phyloP scores from a whole-genome alignment of 30 jellyfish, hydroid and myxozoan species.

The Hydractinia echinata region DNA sequence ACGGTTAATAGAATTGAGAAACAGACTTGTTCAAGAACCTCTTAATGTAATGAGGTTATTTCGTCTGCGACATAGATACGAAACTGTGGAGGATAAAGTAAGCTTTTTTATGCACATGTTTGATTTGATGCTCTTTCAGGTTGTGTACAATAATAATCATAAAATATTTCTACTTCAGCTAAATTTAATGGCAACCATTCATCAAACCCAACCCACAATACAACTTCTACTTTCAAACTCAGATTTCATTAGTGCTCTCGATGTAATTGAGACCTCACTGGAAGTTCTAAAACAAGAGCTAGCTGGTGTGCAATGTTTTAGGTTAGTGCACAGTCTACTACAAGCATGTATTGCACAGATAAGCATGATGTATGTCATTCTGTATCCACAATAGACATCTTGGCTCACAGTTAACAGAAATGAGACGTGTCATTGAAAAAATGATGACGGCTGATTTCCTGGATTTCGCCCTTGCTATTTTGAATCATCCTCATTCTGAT shows the following conservation, averaged over 20 bases:
- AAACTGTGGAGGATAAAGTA: conserved; percentile 80
- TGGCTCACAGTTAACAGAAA: conserved; percentile 92
- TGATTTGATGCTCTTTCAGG: no score
- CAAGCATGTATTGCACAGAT: background rate
- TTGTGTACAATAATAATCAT: no score
- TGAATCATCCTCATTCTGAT: conserved; percentile 39
- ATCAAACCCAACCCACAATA: conserved; percentile 96
- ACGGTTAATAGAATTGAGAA: conserved; percentile 53
- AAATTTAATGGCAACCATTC: conserved; percentile 93
- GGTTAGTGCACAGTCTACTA: conserved; percentile 30
- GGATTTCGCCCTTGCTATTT: conserved; percentile 57
- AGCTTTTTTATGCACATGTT: background rate
- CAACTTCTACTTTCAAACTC: conserved; percentile 77
- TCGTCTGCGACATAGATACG: conserved; percentile 73
- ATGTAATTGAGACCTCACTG: conserved; percentile 75
- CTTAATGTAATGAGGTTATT: conserved; percentile 59
- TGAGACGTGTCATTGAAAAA: conserved; percentile 81
- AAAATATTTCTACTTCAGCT: conserved; percentile 33
- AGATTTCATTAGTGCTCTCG: conserved; percentile 92
- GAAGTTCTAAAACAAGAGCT: conserved; percentile 91
- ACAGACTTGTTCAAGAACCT: conserved; percentile 44
- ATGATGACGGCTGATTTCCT: conserved; percentile 95
- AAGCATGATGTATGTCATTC: no score
- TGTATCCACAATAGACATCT: conserved; percentile 60
- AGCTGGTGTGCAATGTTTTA: conserved; percentile 93